Evolutionary conservation across 2,797 vertebrate genomes (phyloP).

Genomic region (Cirrhinus mrigala): DNA sequence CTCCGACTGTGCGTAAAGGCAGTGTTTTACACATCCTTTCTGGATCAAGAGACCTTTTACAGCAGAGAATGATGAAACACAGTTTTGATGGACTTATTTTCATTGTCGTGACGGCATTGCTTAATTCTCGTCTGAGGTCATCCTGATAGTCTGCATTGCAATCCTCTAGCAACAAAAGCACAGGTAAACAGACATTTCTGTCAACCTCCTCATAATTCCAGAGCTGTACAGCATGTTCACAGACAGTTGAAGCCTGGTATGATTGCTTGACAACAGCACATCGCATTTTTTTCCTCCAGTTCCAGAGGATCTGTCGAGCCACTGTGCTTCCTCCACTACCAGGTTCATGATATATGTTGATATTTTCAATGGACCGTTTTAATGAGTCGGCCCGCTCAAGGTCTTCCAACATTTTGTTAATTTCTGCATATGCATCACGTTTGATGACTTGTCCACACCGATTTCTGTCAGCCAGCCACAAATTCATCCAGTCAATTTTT

Average conservation of each 20-base stretch:
- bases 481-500: constrained; percentile 74
- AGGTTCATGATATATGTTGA: constrained; percentile 86
- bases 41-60: constrained; percentile 79
- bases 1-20: constrained; percentile 78
- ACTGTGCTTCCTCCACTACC: constrained; percentile 90
- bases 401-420: constrained; percentile 69
- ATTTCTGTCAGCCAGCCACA: constrained; percentile 76
- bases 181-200: constrained; percentile 72
- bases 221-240: constrained; percentile 78
- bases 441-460: constrained; percentile 72
- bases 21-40: constrained; percentile 75
- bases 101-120: constrained; percentile 70
- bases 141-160: constrained; percentile 81
- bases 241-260: constrained; percentile 67
- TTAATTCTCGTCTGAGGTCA: constrained; percentile 76
- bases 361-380: constrained; percentile 70
- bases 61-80: constrained; percentile 83
- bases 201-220: constrained; percentile 81
- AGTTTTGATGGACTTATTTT: constrained; percentile 67
- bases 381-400: constrained; percentile 51
- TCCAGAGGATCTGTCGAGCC: constrained; percentile 85
- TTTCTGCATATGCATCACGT: constrained; percentile 72
- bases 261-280: constrained; percentile 81
- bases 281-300: constrained; percentile 76
- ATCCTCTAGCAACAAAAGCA: constrained; percentile 84